Conservation (phyloP, 2,888 invertebrate species). For the Kuschelorhynchus macadamiae region DNA sequence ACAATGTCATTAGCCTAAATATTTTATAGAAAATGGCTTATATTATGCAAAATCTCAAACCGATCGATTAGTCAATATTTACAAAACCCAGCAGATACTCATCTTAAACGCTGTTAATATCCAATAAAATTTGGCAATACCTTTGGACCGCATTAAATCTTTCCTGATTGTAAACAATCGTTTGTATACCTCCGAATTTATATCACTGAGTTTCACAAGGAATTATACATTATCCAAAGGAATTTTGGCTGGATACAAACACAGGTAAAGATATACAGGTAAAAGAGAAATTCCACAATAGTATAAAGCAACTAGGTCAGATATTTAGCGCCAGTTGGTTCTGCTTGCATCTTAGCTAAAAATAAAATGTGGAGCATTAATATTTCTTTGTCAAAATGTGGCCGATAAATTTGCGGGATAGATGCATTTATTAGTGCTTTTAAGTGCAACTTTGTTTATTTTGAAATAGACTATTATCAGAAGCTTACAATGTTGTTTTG, state of each 20-base stretch:
- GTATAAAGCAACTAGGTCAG: conserved; percentile 38
- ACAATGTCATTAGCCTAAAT: background rate
- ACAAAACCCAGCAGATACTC: background rate
- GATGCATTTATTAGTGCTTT: conserved; percentile 36
- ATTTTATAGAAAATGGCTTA: background rate
- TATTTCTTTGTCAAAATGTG: conserved; percentile 48
- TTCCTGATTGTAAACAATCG: conserved; percentile 37
- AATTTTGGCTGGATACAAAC: conserved; percentile 16
- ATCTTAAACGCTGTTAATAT: conserved; percentile 7
- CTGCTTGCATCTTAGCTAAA: conserved; percentile 39
- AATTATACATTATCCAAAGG: conserved; percentile 30
- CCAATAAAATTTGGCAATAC: conserved; percentile 29
- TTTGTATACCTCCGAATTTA: conserved; percentile 16
- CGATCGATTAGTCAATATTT: conserved; percentile 24
- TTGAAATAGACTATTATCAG: background rate
- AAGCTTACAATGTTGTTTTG: no score
- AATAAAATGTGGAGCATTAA: conserved; percentile 47
- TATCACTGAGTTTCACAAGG: conserved; percentile 30
- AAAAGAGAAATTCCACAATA: conserved; percentile 34
- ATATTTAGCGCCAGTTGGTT: conserved; percentile 39
- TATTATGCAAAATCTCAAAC: background rate
- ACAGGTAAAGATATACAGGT: conserved; percentile 39
- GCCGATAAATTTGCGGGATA: conserved; percentile 37
- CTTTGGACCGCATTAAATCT: conserved; percentile 5
- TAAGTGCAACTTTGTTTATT: conserved; percentile 20